A percentile compares a stretch with the other conserved stretches of the same genome.
Conservation (phyloP, 2,113 vertebrate genomes). For the Neofelis nebulosa region DNA sequence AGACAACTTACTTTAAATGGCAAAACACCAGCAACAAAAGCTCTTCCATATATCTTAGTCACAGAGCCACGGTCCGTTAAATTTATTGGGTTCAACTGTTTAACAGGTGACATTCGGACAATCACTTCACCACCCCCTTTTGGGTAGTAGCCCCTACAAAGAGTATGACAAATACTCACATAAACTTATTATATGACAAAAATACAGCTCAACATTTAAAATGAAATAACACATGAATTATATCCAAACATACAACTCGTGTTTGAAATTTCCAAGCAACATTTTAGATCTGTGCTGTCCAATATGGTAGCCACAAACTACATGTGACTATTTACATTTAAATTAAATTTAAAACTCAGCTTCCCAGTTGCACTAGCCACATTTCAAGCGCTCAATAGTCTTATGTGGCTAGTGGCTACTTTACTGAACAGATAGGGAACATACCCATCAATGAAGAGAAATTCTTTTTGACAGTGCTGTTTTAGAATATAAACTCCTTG, state of each 20-base stretch:
- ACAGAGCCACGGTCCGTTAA: slow-evolving; percentile 94
- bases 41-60: slow-evolving; percentile 95
- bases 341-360: not conserved
- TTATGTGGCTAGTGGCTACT: not conserved
- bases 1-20: slow-evolving; percentile 92
- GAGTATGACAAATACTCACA: slow-evolving; percentile 21
- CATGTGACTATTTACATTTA: not conserved
- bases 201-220: not conserved
- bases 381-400: not conserved
- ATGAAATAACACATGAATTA: not conserved
- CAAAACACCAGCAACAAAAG: slow-evolving; percentile 95
- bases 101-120: slow-evolving; percentile 90
- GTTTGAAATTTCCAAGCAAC: not conserved
- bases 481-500: not conserved
- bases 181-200: not conserved
- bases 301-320: not conserved
- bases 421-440: not conserved
- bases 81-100: slow-evolving; percentile 91
- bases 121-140: slow-evolving; percentile 95
- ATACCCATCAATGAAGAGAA: not conserved
- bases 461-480: not conserved
- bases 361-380: not conserved
- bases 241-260: not conserved
- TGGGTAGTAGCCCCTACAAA: slow-evolving; percentile 95
- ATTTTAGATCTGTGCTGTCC: not conserved